A percentile compares a stretch with the other conserved stretches of the same genome.
phyloP scores from a whole-genome alignment of 1,140 invertebrate species.

The Penaeus japonicus region DNA sequence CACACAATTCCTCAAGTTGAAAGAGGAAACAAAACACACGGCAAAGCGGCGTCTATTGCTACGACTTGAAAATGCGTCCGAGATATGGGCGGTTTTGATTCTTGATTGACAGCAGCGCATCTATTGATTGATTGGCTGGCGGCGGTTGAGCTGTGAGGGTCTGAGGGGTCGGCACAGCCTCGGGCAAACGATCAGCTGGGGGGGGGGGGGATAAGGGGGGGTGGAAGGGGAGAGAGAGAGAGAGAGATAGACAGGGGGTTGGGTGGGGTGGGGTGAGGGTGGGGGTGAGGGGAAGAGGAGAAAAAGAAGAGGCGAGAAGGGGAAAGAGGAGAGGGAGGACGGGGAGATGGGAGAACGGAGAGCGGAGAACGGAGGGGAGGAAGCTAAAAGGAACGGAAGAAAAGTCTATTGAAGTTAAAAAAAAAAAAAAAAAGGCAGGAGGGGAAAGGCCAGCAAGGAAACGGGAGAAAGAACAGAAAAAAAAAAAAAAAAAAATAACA shows the following conservation, averaged over 20 bases:
- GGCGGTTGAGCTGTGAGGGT: background rate
- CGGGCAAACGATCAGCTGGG: background rate
- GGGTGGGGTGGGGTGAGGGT: background rate
- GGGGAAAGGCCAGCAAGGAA: background rate
- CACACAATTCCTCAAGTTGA: too few relatives aligned
- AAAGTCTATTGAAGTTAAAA: background rate
- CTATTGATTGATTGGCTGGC: constrained; percentile 46
- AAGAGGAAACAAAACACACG: too few relatives aligned
- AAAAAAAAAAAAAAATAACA: background rate
- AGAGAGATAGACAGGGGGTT: background rate
- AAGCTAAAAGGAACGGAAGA: background rate
- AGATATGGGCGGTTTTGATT: background rate
- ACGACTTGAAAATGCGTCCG: too few relatives aligned
- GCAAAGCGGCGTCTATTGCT: too few relatives aligned
- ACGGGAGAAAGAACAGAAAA: background rate
- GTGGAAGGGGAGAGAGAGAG: background rate
- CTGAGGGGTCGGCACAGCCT: background rate
- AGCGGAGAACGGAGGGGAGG: background rate
- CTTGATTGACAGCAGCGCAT: constrained; percentile 46
- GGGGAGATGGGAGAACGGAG: too few relatives aligned
- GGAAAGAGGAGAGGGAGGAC: too few relatives aligned
- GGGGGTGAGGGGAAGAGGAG: background rate
- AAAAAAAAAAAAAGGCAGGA: background rate
- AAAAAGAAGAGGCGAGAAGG: background rate
- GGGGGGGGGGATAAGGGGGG: background rate